Evolutionary conservation across 1,140 invertebrate species (phyloP), one percentile per base, ranked within the genome.

Genomic region (Hesperophylax magnus): DNA sequence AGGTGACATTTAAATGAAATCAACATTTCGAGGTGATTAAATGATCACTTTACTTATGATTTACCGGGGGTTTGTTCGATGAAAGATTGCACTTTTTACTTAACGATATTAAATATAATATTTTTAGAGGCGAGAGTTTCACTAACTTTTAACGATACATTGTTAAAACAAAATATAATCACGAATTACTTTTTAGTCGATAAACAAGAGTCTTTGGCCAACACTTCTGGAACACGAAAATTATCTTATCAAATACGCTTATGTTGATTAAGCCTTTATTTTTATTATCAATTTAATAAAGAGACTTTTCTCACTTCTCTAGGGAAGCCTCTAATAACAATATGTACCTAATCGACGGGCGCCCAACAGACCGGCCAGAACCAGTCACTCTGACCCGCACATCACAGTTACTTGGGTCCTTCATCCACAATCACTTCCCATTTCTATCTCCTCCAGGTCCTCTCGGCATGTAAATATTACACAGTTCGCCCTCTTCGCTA

Each of bases 71-170:
- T 84, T 80, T 84, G 52, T 84, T 84, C 83, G 83, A 84, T 84
- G 83, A 81, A 82, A 71, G 83, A 84, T 84, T 84, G 83, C 83
- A 84, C 83, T 81, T 84, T 58, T 80, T 54, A 75, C 82, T 81
- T 81, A 84, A 71, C 27, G 24, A 47, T 81, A 84, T 72, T 67
- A 53, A 79, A 81, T 74, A 76, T 72, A 69, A 77, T 81, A 69
- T 34, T 77, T 81, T 79, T 77, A 84, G 72, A 84, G 82, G 82
- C 82, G 78, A 84, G 72, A 79, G 71, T 76, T 83, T 81, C 47
- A 80, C 63, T 81, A 81, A 71, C 31, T 81, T 63, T 76, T 81
- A 81, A 81, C 75, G 65, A 77, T 81, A 81, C 74, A 76, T 31
- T 39, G 61, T 65, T 61, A 77, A 80, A 77, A 77, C 61, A 81